Evolutionary conservation across 2,888 invertebrate species (phyloP).

Genomic region (Phoenoteleia sp.): DNA sequence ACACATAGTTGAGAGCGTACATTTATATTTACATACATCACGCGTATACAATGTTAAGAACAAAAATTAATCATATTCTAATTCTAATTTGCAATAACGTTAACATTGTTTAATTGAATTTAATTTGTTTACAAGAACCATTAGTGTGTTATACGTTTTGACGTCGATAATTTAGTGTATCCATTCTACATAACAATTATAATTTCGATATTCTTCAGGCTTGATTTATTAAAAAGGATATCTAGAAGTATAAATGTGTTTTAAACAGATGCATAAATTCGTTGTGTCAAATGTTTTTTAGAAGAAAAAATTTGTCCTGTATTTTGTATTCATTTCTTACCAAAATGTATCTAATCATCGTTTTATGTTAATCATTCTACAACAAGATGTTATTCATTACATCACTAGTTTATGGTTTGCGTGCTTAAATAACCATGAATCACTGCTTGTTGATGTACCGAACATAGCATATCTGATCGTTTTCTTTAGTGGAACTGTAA

Average conservation of each 20-base stretch:
- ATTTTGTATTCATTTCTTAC: no score
- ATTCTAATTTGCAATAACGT: background rate
- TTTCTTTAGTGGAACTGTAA: background rate
- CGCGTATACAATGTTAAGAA: background rate
- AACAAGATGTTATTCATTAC: background rate
- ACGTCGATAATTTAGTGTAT: no score
- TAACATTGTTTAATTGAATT: background rate
- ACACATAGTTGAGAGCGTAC: slow-evolving; percentile 20
- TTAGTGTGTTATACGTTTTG: background rate
- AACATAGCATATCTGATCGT: background rate
- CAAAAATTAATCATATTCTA: background rate
- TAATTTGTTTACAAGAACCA: no score
- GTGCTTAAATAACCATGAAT: slow-evolving; percentile 1
- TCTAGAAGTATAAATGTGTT: no score
- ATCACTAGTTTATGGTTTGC: background rate
- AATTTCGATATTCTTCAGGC: no score
- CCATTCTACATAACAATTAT: no score
- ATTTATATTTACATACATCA: slow-evolving; percentile 21
- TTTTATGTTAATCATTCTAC: background rate
- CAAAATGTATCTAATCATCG: no score
- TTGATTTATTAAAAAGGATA: no score
- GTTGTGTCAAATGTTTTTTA: no score
- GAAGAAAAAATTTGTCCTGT: no score
- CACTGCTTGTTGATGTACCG: background rate
- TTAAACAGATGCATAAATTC: no score